Percentiles rank a stretch among this genome's conserved stretches.
phyloP scores from a whole-genome alignment of 2,888 invertebrate genomes.

The Smittia sp. region DNA sequence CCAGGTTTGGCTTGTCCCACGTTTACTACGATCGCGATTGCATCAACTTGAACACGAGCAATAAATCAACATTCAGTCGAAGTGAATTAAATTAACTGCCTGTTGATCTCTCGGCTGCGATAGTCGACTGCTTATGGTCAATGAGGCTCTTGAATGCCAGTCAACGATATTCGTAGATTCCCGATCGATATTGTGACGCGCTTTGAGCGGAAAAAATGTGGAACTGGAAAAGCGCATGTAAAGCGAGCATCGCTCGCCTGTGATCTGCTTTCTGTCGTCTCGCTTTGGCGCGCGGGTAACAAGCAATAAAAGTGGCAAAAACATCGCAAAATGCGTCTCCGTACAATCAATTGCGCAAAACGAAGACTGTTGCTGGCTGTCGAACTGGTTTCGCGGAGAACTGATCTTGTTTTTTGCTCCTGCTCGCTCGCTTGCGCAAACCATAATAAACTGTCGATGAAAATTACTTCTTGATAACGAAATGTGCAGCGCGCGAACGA shows the following conservation, averaged over 20 bases:
- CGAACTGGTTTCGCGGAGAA: conserved; percentile 21
- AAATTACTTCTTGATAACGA: conserved; percentile 29
- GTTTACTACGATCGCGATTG: too few relatives aligned
- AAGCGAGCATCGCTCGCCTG: conserved; percentile 19
- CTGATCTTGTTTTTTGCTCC: conserved; percentile 18
- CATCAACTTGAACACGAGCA: not conserved
- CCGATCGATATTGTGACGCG: not conserved
- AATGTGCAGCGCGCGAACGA: not conserved
- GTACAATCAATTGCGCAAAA: conserved; percentile 16
- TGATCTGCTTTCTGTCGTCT: not conserved
- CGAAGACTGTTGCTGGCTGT: not conserved
- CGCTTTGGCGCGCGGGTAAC: not conserved
- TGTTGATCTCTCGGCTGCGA: not conserved
- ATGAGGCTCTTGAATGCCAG: not conserved
- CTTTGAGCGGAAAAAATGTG: not conserved
- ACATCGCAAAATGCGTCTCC: conserved; percentile 27
- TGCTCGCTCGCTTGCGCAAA: not conserved
- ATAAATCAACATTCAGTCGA: not conserved
- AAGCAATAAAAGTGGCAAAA: conserved; percentile 29
- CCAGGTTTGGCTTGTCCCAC: not conserved
- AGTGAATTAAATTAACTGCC: not conserved
- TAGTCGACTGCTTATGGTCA: conserved; percentile 4
- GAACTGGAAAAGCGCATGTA: not conserved
- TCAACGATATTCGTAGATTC: conserved; percentile 1
- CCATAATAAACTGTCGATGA: conserved; percentile 23